phyloP scores from a whole-genome alignment of 2,888 invertebrate species.

The Melanchra persicariae region DNA sequence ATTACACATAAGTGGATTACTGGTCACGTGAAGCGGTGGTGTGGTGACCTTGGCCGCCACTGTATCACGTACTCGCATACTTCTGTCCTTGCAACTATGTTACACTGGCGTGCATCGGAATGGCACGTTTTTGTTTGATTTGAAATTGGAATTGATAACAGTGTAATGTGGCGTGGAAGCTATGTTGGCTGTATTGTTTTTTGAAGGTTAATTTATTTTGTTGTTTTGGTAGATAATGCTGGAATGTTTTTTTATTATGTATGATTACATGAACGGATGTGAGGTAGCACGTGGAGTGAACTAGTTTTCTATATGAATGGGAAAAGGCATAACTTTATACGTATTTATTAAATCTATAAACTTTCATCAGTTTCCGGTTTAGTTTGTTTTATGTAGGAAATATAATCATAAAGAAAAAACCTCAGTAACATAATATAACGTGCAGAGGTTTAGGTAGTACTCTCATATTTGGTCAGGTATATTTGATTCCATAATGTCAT shows the following conservation, averaged over 20 bases:
- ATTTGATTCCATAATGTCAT: too few relatives aligned
- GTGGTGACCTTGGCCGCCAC: slow-evolving; percentile 65
- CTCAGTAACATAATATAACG: background rate
- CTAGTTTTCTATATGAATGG: background rate
- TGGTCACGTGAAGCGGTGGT: slow-evolving; percentile 62
- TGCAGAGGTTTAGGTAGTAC: background rate
- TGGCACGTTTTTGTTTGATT: slow-evolving; percentile 52
- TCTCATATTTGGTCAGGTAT: too few relatives aligned
- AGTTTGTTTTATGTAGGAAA: background rate
- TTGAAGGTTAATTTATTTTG: slow-evolving; percentile 20
- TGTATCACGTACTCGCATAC: slow-evolving; percentile 63
- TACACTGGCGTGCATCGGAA: slow-evolving; percentile 50
- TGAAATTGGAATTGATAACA: slow-evolving; percentile 57
- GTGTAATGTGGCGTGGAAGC: slow-evolving; percentile 19
- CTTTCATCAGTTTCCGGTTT: background rate
- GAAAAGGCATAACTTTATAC: background rate
- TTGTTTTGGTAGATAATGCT: background rate
- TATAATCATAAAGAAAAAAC: background rate
- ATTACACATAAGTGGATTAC: slow-evolving; percentile 63
- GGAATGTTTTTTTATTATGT: background rate
- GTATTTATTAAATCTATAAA: background rate
- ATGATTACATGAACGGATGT: slow-evolving; percentile 1
- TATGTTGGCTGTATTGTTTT: slow-evolving; percentile 21
- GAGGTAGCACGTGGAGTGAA: background rate
- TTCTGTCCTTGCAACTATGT: slow-evolving; percentile 53